Base-by-base conservation (phyloP, 1,140 invertebrate species). In the Pogonus chalceus region DNA sequence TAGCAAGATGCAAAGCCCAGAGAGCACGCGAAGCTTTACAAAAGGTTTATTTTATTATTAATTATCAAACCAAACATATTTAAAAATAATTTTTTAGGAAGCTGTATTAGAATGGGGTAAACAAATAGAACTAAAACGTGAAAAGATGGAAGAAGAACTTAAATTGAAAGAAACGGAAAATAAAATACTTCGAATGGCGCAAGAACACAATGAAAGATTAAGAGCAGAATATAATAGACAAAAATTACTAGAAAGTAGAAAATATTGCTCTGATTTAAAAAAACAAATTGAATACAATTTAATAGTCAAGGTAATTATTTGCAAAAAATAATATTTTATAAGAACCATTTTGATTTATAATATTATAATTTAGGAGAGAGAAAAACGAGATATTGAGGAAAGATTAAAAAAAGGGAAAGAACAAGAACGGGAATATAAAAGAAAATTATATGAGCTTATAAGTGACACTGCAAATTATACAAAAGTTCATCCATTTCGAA, bases 211-310 rank as follows among this genome's bases (percentile, higher is more conserved):
- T 37, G 53, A 55, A 23, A 53, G 61, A 20, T 52, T 69, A 14
- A 57, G 60, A 48, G 60, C 56, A 0, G 68, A 69, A 55, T 55
- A 55, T 43, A 60, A 61, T n/a, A 52, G 62, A 21, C 39, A 63
- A 20, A 56, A 60, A 21, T 21, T 46, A 7, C 49, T 62, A 43
- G 60, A 55, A 10, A 56, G 52, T 35, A 23, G 52, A 22, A 53
- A 65, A 47, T 68, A 69, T 49, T 49, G 61, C n/a, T 60, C 62
- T 9, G 66, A 69, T 53, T 47, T 69, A 14, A 46, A 54, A 7
- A 61, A 61, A 51, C 68, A 69, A 54, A 67, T 69, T 48, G 63
- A 67, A 48, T 63, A 66, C 48, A 66, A 63, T 39, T 65, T 60
- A 46, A 7, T 56, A 24, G 31, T 65, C 20, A 60, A 62, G 58